Evolutionary conservation across 2,797 vertebrate genomes (phyloP).

Genomic region (Jordanella pulchra): DNA sequence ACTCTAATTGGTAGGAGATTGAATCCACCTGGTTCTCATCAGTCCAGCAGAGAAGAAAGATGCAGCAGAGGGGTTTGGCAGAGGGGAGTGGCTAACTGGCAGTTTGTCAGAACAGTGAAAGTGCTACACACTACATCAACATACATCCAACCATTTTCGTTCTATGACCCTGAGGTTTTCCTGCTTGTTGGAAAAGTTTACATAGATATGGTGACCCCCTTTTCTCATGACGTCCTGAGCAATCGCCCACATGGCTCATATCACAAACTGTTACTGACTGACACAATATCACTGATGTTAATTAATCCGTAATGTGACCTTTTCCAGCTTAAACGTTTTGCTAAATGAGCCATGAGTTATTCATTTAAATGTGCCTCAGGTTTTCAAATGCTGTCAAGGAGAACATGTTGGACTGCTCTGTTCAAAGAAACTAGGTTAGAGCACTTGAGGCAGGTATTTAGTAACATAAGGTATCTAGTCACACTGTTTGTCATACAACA

Average conservation of each 20-base stretch:
- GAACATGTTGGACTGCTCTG: slow-evolving; percentile 16
- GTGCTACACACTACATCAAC: not conserved
- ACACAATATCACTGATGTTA: not conserved
- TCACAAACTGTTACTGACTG: not conserved
- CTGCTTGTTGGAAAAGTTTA: not conserved
- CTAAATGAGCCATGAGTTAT: not conserved
- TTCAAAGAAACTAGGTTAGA: not conserved
- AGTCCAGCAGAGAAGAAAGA: too few species aligned
- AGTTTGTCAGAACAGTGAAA: not conserved
- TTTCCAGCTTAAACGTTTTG: not conserved
- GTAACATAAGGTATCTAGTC: not conserved
- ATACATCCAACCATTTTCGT: not conserved
- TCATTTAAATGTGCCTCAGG: not conserved
- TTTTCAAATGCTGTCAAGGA: not conserved
- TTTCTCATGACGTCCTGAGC: not conserved
- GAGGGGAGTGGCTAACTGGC: too few species aligned
- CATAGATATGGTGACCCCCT: not conserved
- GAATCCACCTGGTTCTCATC: too few species aligned
- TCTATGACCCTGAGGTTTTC: not conserved
- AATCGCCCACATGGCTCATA: not conserved
- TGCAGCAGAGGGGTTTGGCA: too few species aligned
- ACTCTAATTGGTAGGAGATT: too few species aligned
- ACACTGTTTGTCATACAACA: not conserved
- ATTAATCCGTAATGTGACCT: not conserved
- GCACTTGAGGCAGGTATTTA: not conserved